These are phyloP conservation scores for Psammodynastes pulverulentus DNA, from an alignment of 2,113 vertebrate species.

Conservation along the genomic window DNA sequence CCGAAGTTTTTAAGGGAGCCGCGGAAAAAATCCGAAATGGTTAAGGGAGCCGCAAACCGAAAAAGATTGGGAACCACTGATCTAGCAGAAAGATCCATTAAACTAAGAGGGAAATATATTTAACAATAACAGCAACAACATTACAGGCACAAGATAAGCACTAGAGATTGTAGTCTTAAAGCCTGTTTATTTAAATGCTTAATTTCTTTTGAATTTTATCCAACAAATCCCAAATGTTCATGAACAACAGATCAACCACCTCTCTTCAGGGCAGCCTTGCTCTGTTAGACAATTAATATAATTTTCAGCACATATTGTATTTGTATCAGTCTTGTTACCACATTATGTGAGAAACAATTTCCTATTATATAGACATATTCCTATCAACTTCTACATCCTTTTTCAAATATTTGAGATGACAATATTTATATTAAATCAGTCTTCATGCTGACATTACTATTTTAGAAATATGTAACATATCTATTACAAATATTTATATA, in stretches of 20 bases:
- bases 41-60: too few species aligned
- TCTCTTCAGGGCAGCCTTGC: not conserved
- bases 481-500: not conserved
- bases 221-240: slow-evolving; percentile 5
- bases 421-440: slow-evolving; percentile 17
- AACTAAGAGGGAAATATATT: not conserved
- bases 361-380: not conserved
- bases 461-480: not conserved
- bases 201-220: not conserved
- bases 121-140: not conserved
- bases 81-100: not conserved
- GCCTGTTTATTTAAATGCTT: not conserved
- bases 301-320: not conserved
- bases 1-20: too few species aligned
- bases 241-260: not conserved
- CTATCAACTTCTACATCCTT: not conserved
- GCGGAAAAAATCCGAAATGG: too few species aligned
- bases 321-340: not conserved
- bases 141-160: not conserved
- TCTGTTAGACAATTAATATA: accelerated
- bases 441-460: not conserved
- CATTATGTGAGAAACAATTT: not conserved
- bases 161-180: not conserved
- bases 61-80: too few species aligned
- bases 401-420: not conserved